These are phyloP conservation scores for Lynx canadensis DNA, from an alignment of 2,113 vertebrate species.

Conservation along the genomic window DNA sequence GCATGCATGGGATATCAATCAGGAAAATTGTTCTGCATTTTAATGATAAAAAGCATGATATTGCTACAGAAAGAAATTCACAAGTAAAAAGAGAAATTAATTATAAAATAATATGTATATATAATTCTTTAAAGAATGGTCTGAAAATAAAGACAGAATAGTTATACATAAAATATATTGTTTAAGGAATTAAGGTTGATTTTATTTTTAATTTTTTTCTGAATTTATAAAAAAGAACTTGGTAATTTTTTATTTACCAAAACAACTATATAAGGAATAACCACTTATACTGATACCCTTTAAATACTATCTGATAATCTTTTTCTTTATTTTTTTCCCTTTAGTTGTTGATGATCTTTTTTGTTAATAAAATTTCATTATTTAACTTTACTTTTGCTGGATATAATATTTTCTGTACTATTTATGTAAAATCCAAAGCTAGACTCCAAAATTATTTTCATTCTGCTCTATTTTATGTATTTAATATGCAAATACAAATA, in stretches of 20 bases:
- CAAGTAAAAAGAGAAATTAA: background rate
- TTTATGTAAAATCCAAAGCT: slow-evolving; percentile 9
- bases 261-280: background rate
- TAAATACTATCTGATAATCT: background rate
- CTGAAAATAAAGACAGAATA: background rate
- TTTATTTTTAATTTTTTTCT: background rate
- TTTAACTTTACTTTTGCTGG: background rate
- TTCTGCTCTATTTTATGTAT: background rate
- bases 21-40: background rate
- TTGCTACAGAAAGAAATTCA: background rate
- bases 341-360: background rate
- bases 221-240: background rate
- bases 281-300: background rate
- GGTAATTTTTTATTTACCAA: background rate
- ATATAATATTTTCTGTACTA: background rate
- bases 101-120: background rate
- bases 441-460: background rate
- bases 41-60: background rate
- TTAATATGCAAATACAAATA: background rate
- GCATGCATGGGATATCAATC: background rate
- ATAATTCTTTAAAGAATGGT: background rate
- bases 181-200: background rate
- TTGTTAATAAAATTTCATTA: background rate
- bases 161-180: background rate
- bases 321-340: background rate